phyloP scores from a whole-genome alignment of 1,140 invertebrate genomes.

The Zeugodacus cucurbitae region DNA sequence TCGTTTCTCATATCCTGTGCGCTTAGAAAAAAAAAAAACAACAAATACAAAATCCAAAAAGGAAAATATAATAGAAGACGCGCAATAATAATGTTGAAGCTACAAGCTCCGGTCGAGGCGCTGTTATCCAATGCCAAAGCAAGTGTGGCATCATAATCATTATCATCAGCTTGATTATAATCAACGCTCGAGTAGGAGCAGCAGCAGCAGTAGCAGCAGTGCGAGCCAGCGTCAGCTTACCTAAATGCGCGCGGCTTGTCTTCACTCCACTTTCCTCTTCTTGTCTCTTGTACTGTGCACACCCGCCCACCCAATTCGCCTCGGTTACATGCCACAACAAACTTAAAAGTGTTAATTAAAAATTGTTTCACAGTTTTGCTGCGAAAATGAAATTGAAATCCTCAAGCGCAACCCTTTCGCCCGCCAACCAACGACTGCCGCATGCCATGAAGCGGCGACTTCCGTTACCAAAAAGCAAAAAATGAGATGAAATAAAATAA shows the following conservation, averaged over 20 bases:
- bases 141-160: conserved; percentile 24
- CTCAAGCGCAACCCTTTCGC: neutral
- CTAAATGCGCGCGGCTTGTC: neutral
- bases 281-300: too few species aligned
- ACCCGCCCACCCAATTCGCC: neutral
- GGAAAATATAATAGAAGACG: neutral
- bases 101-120: neutral
- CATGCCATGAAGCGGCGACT: conserved; percentile 2
- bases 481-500: neutral
- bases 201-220: neutral
- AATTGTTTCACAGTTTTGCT: conserved; percentile 66
- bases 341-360: conserved; percentile 66
- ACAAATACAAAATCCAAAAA: neutral
- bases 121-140: neutral
- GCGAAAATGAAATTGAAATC: conserved; percentile 64
- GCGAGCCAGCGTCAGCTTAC: neutral
- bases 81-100: conserved; percentile 13
- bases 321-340: conserved; percentile 41
- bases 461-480: neutral
- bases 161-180: conserved; percentile 36
- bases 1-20: conserved; percentile 3
- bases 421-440: too few species aligned
- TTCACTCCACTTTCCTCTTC: neutral
- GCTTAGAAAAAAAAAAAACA: neutral
- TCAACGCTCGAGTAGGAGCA: neutral